Base-by-base conservation (phyloP, 2,797 vertebrate genomes). In the Aulostomus chinensis region DNA sequence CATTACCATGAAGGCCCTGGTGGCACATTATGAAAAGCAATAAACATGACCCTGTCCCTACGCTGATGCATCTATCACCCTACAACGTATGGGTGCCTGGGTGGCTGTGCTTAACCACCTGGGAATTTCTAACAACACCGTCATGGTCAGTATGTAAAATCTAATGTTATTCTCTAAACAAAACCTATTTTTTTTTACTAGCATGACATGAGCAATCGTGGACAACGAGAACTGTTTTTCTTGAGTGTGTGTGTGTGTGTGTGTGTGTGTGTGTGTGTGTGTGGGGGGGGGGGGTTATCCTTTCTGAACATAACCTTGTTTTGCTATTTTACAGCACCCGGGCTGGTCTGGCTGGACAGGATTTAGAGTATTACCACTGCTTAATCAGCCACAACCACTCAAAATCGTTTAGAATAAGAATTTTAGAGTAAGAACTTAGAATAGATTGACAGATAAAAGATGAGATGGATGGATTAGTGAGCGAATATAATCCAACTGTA, bases 341-440 rank as follows among this genome's bases (percentile, higher is more conserved):
- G 60, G 60, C 66, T 50, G 36, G 46, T 65, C 76, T 70, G 75
- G 68, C 81, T 71, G 63, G 76, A 66, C 63, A 32, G 83, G 88
- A 88, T 87, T 91, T 85, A 86, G 57, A 77, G 86, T 55, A 90
- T 89, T 87, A 89, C 58, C 66, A 58, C 16, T 3, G 72, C 79
- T 86, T 78, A 91, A 79, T 74, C 83, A 71, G 65, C 43, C 69
- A 48, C 71, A 81, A 68, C 74, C 51, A 63, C 73, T 84, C 55
- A 69, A 64, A 74, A 73, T 72, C n/a, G 79, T 25, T 25, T 25
- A 25, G 24, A 25, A 25, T 25, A 25, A 9, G 24, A 25, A 25
- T 7, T 25, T 25, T 5, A 25, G 6, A 25, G 24, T 25, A 25
- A 7, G 24, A 25, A 25, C 9, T 7, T 9, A 7, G 24, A 7